Percentiles rank a stretch among this genome's conserved stretches.
Evolutionary conservation across 2,888 invertebrate species (phyloP).

Genomic region (Apamea crenata): DNA sequence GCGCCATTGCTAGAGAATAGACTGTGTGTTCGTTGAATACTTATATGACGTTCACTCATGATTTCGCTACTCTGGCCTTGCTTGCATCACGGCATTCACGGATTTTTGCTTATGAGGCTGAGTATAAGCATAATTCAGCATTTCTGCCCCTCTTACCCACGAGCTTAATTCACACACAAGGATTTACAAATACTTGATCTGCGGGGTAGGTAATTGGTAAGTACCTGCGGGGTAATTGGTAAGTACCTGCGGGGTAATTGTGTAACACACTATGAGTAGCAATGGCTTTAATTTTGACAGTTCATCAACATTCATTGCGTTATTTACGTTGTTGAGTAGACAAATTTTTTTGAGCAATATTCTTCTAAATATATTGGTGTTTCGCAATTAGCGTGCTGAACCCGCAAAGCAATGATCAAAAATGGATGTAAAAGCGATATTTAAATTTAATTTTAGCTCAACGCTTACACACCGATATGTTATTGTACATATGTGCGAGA

Average conservation of each 20-base stretch:
- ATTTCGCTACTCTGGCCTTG: slow-evolving; percentile 54
- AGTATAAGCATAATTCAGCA: not conserved
- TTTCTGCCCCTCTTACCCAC: not conserved
- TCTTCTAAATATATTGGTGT: no score
- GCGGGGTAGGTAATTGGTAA: no score
- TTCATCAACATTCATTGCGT: no score
- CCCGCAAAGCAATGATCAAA: not conserved
- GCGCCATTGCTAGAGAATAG: slow-evolving; percentile 11
- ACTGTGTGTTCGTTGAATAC: slow-evolving; percentile 11
- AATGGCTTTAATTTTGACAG: no score
- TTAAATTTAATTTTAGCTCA: not conserved
- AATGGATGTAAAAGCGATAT: not conserved
- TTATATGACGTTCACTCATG: slow-evolving; percentile 48
- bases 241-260: no score
- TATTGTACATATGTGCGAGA: not conserved
- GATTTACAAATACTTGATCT: not conserved
- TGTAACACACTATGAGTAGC: no score
- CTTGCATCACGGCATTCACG: slow-evolving; percentile 9
- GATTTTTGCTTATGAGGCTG: not conserved
- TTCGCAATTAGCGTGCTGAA: not conserved
- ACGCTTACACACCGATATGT: not conserved
- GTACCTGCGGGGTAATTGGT: no score
- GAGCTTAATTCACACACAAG: slow-evolving; percentile 1
- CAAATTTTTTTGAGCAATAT: no score
- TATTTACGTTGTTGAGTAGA: no score